Evolutionary conservation across 2,888 invertebrate genomes (phyloP), one percentile per base, ranked within the genome.

Genomic region (Dicycla oo): DNA sequence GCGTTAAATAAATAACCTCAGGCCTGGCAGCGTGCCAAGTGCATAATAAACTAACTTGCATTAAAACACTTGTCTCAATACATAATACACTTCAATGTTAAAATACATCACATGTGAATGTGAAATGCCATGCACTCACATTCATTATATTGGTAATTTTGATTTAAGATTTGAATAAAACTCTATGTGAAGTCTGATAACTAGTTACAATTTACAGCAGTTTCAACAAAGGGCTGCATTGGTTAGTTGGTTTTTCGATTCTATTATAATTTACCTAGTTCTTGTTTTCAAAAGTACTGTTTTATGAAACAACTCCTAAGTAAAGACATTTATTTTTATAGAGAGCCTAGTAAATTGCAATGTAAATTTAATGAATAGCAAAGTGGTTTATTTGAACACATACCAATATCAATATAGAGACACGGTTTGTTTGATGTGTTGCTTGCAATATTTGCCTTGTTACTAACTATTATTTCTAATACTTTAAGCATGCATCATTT

Each of bases 21-120:
- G 20, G 13, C 1, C 26, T 60, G 18, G 23, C 18, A 54, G 26
- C 18, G 3, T 3, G 38, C 38, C 18, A 54, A n/a, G 10, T n/a
- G 34, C 3, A 5, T 45, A n/a, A 38, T 69, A 53, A 43, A 57
- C 15, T 23, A 54, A 30, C 2, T 58, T 57, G 40, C 20, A 40
- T 15, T 40, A 23, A 43, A 71, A 68, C 68, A 57, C 20, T 51
- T 53, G 30, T 30, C n/a, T 49, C 47, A 70, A 70, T 67, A 70
- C 10, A 18, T 47, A 47, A 8, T 20, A 20, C 20, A 38, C 20
- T 45, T 18, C 8, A n/a, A 4, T 69, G 4, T 43, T 6, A 8
- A 40, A 30, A 38, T 11, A 47, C 15, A 8, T 1, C 3, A 47
- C n/a, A 49, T 26, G 20, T 49, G 3, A 49, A 26, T 26, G 26